Evolutionary conservation across 2,888 invertebrate species (phyloP), one percentile per base, ranked within the genome.

Genomic region (Galeruca laticollis): DNA sequence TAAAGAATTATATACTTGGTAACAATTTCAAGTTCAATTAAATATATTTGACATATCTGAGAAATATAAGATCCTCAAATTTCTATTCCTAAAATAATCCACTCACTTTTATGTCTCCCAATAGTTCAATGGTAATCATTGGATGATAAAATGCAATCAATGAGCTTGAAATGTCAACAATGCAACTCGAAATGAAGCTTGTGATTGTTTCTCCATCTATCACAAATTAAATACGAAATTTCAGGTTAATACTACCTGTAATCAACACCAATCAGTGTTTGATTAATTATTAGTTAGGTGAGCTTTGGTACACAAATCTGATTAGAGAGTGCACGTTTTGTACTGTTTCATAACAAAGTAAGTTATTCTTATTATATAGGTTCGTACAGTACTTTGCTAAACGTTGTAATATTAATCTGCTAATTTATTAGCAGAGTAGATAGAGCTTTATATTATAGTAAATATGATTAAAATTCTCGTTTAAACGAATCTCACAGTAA

Each of bases 191-290:
- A 47, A 47, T 47, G 6, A 18, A 13, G 52, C 40, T 51, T 26
- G 60, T 66, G 66, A 69, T 68, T 68, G 68, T 60, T 64, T 54
- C 64, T 68, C 63, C 63, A 70, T 70, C 60, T 60, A 54, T 70
- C 56, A 43, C 72, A 33, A 69, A 73, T 73, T 71, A 70, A 74
- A 69, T 47, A 62, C 68, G 68, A 66, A 52, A 73, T 70, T 71
- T n/a, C 64, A 65, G 52, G 54, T 70, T 70, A 26, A 49, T 59
- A 47, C 37, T 52, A 59, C 26, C 51, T 60, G 59, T 57, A 67
- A 70, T 70, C 52, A 54, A 47, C 62, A 37, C 20, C 51, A 62
- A 68, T 62, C 40, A 52, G 60, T 15, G 51, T 59, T 51, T 63
- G 59, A 57, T 59, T 62, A 70, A 66, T 62, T 40, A 51, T 57